phyloP scores from a whole-genome alignment of 1,140 invertebrate species.

The Leptopilina clavipes region DNA sequence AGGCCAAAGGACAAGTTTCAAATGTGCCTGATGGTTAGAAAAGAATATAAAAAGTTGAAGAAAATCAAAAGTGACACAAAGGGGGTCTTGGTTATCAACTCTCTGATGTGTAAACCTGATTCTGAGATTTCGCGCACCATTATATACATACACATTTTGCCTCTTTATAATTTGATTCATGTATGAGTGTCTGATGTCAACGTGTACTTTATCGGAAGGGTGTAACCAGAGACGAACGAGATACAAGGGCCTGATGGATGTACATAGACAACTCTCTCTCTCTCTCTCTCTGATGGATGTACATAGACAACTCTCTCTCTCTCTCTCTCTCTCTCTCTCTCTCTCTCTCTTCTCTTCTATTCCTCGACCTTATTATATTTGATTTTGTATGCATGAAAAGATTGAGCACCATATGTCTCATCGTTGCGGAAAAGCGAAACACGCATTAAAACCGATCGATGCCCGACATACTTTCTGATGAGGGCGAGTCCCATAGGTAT shows the following conservation, averaged over 20 bases:
- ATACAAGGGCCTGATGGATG: slow-evolving; percentile 9
- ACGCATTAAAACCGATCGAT: neutral
- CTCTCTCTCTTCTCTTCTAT: too few species aligned
- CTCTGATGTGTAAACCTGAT: too few species aligned
- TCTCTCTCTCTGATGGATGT: neutral
- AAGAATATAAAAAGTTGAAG: neutral
- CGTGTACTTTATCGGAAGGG: neutral
- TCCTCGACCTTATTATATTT: slow-evolving; percentile 21
- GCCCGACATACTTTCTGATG: slow-evolving; percentile 21
- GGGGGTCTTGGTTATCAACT: too few species aligned
- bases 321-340: too few species aligned
- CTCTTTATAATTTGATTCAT: slow-evolving; percentile 24
- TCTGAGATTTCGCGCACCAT: slow-evolving; percentile 4
- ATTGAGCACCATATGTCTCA: slow-evolving; percentile 18
- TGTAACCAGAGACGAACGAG: slow-evolving; percentile 19
- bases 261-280: neutral
- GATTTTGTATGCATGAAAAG: slow-evolving; percentile 23
- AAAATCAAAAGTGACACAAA: neutral
- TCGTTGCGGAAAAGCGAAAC: slow-evolving; percentile 12
- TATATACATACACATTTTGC: neutral
- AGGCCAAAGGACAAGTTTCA: slow-evolving; percentile 30
- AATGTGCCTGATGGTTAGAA: neutral
- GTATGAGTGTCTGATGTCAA: slow-evolving; percentile 2
- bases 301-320: neutral
- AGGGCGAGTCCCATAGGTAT: slow-evolving; percentile 25